phyloP scores from a whole-genome alignment of 2,797 vertebrate genomes.

The Lemur catta region DNA sequence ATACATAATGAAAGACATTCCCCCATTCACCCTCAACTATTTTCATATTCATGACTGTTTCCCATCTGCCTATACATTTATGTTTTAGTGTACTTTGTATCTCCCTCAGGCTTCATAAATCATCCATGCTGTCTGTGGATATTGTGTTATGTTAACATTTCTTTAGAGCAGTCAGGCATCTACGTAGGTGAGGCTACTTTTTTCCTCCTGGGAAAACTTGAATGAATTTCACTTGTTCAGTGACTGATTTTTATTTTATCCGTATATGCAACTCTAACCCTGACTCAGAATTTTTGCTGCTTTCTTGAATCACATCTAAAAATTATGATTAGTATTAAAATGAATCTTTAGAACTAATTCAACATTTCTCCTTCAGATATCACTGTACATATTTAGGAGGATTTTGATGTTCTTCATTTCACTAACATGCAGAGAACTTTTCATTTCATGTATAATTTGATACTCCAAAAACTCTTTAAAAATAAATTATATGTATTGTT shows the following conservation, averaged over 20 bases:
- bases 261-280: background rate
- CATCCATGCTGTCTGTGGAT: background rate
- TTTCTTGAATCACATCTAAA: constrained; percentile 30
- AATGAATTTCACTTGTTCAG: constrained; percentile 42
- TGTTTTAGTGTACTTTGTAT: background rate
- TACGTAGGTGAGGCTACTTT: constrained; percentile 18
- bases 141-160: constrained; percentile 10
- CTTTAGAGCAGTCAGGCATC: background rate
- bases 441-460: background rate
- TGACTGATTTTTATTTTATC: constrained; percentile 58
- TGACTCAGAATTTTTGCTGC: background rate
- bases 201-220: background rate
- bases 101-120: constrained; percentile 14
- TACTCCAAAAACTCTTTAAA: background rate
- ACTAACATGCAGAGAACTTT: background rate
- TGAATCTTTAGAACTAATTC: background rate
- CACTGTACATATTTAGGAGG: background rate
- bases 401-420: background rate
- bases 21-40: background rate
- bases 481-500: background rate
- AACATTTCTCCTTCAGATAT: background rate
- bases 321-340: constrained; percentile 4
- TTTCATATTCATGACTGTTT: constrained; percentile 35
- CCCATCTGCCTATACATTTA: background rate
- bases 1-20: background rate